phyloP scores from a whole-genome alignment of 2,113 vertebrate genomes.

The Ornithorhynchus anatinus region DNA sequence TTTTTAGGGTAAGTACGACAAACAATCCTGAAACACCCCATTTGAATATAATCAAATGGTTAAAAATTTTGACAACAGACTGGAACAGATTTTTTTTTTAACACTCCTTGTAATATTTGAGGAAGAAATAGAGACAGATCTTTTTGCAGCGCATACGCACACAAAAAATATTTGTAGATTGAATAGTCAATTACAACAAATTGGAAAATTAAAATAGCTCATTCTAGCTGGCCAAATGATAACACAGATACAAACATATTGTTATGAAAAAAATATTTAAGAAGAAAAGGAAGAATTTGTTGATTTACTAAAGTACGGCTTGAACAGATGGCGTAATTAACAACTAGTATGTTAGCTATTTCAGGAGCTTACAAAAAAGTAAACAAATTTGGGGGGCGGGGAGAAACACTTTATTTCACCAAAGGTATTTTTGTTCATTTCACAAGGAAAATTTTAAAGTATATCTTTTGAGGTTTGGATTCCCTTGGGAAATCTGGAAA shows the following conservation, averaged over 20 bases:
- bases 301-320: constrained; percentile 70
- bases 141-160: constrained; percentile 71
- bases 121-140: constrained; percentile 78
- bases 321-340: constrained; percentile 81
- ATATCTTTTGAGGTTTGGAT: constrained; percentile 49
- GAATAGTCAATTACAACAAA: constrained; percentile 77
- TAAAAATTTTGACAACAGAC: constrained; percentile 73
- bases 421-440: constrained; percentile 72
- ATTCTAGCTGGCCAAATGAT: constrained; percentile 77
- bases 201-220: constrained; percentile 80
- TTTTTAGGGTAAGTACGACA: constrained; percentile 52
- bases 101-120: constrained; percentile 75
- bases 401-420: constrained; percentile 70
- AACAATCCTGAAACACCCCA: constrained; percentile 64
- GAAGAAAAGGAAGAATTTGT: constrained; percentile 75
- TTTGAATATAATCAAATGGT: constrained; percentile 82
- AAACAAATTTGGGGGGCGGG: constrained; percentile 71
- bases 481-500: constrained; percentile 7
- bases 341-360: constrained; percentile 81
- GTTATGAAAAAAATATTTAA: constrained; percentile 73
- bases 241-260: constrained; percentile 81
- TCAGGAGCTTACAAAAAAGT: constrained; percentile 76
- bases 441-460: constrained; percentile 60
- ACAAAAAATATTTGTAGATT: constrained; percentile 79
- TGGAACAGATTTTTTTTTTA: constrained; percentile 78